These are phyloP conservation scores for Perca flavescens DNA, from an alignment of 2,113 vertebrate species.

Conservation along the genomic window DNA sequence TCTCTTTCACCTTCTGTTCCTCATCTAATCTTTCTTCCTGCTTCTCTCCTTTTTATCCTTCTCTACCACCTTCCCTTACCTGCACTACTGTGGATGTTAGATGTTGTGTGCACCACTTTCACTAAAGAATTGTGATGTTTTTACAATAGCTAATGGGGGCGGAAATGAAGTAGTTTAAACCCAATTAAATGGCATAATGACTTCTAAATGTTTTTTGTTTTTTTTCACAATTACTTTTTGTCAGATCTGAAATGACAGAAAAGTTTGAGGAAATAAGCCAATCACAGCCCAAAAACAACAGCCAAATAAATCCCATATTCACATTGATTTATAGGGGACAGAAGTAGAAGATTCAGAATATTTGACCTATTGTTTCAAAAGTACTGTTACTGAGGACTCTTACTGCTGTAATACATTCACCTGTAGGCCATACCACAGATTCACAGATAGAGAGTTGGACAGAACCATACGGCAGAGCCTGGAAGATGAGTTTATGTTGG, in stretches of 20 bases:
- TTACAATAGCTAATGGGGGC: background rate
- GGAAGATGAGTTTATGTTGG: background rate
- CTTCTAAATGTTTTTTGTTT: background rate
- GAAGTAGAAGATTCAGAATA: background rate
- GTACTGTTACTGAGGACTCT: background rate
- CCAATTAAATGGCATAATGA: background rate
- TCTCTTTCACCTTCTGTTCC: conserved; percentile 31
- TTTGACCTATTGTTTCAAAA: background rate
- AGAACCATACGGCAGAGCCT: background rate
- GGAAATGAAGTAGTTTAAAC: background rate
- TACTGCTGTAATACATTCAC: background rate
- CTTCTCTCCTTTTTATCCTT: background rate
- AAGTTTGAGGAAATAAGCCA: background rate
- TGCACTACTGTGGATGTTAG: background rate
- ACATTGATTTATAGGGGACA: background rate
- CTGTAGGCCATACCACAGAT: background rate
- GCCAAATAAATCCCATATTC: background rate
- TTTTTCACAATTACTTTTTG: background rate
- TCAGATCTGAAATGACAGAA: background rate
- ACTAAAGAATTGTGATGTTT: background rate
- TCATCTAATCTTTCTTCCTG: conserved; percentile 8
- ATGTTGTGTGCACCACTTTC: background rate
- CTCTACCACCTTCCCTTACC: background rate
- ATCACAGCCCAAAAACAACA: background rate
- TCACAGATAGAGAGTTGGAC: background rate